A percentile compares a stretch with the other conserved stretches of the same genome.
Conservation (phyloP, 2,888 invertebrate species). For the Pollenia amentaria region DNA sequence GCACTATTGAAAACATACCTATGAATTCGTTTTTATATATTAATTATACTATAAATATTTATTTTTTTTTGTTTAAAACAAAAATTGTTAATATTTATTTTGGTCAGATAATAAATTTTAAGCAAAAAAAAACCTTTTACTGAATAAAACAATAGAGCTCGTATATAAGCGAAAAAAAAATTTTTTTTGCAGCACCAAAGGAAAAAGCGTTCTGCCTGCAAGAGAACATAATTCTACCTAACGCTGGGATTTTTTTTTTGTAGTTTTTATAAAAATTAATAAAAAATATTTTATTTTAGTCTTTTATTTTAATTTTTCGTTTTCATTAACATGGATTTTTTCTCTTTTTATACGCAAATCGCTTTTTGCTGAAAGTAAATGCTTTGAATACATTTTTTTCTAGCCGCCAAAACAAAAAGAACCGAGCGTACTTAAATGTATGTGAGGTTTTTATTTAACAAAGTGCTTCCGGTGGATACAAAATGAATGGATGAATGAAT, state of each 20-base stretch:
- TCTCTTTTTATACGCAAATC: slow-evolving; percentile 50
- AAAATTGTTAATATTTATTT: neutral
- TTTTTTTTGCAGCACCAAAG: neutral
- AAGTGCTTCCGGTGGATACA: slow-evolving; percentile 59
- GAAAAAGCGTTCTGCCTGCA: neutral
- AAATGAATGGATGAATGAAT: slow-evolving; percentile 33
- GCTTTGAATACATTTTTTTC: slow-evolving; percentile 61
- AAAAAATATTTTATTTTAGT: slow-evolving; percentile 19
- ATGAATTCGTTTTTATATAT: neutral
- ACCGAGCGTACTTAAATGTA: neutral
- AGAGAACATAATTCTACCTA: slow-evolving; percentile 15
- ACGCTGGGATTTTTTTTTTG: neutral
- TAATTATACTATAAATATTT: neutral
- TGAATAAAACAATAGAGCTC: slow-evolving; percentile 28
- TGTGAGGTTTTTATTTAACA: slow-evolving; percentile 16
- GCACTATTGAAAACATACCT: neutral
- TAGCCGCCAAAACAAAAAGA: slow-evolving; percentile 28
- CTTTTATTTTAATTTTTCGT: slow-evolving; percentile 54
- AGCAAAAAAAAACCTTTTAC: neutral
- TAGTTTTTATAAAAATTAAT: slow-evolving; percentile 8
- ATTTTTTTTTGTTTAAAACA: neutral
- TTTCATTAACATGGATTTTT: slow-evolving; percentile 59
- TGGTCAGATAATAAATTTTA: neutral
- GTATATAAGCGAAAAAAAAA: slow-evolving; percentile 9
- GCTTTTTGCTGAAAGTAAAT: slow-evolving; percentile 60